A percentile compares a stretch with the other conserved stretches of the same genome.
These are phyloP conservation scores for Patagioenas fasciata DNA, from an alignment of 2,113 vertebrate species.

Conservation along the genomic window DNA sequence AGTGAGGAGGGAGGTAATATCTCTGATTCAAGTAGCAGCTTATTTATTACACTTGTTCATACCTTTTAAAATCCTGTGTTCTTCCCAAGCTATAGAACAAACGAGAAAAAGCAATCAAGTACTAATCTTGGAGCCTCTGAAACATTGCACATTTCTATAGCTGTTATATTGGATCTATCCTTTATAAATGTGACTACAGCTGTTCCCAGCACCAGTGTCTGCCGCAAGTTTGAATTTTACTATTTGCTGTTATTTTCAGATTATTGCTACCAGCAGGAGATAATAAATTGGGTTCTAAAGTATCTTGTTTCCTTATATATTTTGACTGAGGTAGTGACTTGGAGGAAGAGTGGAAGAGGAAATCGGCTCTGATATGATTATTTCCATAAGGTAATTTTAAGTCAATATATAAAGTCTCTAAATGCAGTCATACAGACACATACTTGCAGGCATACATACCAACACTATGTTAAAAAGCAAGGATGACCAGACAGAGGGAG, in stretches of 20 bases:
- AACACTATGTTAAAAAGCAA: not conserved
- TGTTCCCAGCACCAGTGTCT: constrained; percentile 31
- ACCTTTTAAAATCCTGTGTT: constrained; percentile 39
- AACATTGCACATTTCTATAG: constrained; percentile 31
- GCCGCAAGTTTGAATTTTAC: constrained; percentile 55
- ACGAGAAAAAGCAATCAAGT: constrained; percentile 51
- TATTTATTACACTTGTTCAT: not conserved
- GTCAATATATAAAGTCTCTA: constrained; percentile 59
- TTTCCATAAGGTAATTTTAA: constrained; percentile 53
- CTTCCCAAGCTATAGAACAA: constrained; percentile 16
- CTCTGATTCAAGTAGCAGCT: constrained; percentile 1
- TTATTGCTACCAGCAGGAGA: constrained; percentile 58
- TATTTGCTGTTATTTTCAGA: constrained; percentile 55
- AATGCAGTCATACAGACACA: not conserved
- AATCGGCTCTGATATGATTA: constrained; percentile 13
- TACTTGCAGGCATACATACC: not conserved
- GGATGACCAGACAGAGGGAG: not conserved
- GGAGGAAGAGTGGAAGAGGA: not conserved
- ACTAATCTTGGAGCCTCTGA: constrained; percentile 34
- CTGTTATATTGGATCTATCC: constrained; percentile 32
- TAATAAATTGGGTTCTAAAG: constrained; percentile 62
- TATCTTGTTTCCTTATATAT: constrained; percentile 43
- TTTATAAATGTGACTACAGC: constrained; percentile 34
- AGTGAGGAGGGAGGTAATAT: not conserved
- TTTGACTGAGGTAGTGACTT: constrained; percentile 37